A percentile compares a stretch with the other conserved stretches of the same genome.
Conservation (phyloP, 2,797 vertebrate species). For the Hybognathus amarus region DNA sequence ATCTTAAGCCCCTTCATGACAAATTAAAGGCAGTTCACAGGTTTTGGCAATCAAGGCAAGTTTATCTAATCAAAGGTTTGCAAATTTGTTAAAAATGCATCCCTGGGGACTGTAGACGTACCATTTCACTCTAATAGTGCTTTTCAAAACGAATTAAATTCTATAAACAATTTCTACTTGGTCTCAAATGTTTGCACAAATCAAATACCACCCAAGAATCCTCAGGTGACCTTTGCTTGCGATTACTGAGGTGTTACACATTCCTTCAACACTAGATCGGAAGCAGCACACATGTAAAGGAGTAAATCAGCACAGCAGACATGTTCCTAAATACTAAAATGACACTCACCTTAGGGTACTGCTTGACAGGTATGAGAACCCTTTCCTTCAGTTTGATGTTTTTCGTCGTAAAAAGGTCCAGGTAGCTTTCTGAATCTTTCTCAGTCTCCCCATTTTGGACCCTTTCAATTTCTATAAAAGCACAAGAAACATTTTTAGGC, state of each 20-base stretch:
- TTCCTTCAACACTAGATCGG: not conserved
- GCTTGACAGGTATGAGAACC: constrained; percentile 96
- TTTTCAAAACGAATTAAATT: not conserved
- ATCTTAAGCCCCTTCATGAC: not conserved
- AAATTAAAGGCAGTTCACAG: not conserved
- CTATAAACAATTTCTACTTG: not conserved
- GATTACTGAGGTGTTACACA: not conserved
- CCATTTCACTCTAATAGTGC: not conserved
- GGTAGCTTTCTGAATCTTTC: constrained; percentile 91
- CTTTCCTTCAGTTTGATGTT: constrained; percentile 98
- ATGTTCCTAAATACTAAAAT: not conserved
- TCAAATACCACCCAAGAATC: not conserved
- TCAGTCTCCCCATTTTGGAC: constrained; percentile 93
- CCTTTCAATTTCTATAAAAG: constrained; percentile 91
- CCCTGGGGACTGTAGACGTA: not conserved
- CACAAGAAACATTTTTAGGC: constrained; percentile 47
- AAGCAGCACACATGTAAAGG: not conserved
- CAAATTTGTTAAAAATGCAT: not conserved
- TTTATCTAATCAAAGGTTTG: not conserved
- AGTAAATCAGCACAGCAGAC: not conserved
- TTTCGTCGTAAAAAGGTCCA: constrained; percentile 98
- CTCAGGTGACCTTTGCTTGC: not conserved
- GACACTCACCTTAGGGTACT: constrained; percentile 92
- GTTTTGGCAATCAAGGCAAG: not conserved
- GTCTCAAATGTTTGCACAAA: not conserved